phyloP scores from a whole-genome alignment of 1,140 invertebrate species.

The Lutraria rhynchaena region DNA sequence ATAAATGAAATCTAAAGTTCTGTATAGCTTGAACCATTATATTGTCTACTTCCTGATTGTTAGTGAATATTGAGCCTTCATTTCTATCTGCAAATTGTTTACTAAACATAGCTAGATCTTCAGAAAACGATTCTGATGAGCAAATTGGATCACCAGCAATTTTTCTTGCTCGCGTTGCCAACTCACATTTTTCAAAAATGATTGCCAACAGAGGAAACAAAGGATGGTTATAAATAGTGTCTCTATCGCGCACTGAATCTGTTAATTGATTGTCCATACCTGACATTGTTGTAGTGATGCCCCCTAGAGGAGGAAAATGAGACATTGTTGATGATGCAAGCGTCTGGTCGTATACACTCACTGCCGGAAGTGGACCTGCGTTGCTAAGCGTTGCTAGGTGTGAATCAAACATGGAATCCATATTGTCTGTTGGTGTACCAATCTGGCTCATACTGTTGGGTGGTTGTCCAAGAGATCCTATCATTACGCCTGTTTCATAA shows the following conservation, averaged over 20 bases:
- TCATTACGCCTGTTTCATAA: constrained; percentile 39
- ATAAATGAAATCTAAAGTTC: constrained; percentile 58
- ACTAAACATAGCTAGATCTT: constrained; percentile 54
- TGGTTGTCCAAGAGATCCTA: constrained; percentile 10
- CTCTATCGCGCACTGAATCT: constrained; percentile 37
- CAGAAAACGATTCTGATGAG: constrained; percentile 55
- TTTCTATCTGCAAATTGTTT: constrained; percentile 47
- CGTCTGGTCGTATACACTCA: constrained; percentile 22
- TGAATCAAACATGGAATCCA: constrained; percentile 37
- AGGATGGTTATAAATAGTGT: constrained; percentile 88
- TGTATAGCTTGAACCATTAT: constrained; percentile 59
- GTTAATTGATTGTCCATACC: constrained; percentile 51
- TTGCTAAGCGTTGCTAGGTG: constrained; percentile 25
- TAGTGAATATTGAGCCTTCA: constrained; percentile 53
- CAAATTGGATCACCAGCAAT: constrained; percentile 55
- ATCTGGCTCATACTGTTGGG: neutral
- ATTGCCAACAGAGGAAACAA: constrained; percentile 97
- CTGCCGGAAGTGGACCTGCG: constrained; percentile 21
- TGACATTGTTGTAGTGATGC: constrained; percentile 29
- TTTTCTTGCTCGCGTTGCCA: constrained; percentile 94
- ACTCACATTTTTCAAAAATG: constrained; percentile 99
- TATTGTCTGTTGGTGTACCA: neutral
- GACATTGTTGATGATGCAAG: constrained; percentile 1
- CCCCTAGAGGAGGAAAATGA: constrained; percentile 22
- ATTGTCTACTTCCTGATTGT: constrained; percentile 58